These are phyloP conservation scores for Tillus elongatus DNA, from an alignment of 2,888 invertebrate genomes.

Conservation along the genomic window DNA sequence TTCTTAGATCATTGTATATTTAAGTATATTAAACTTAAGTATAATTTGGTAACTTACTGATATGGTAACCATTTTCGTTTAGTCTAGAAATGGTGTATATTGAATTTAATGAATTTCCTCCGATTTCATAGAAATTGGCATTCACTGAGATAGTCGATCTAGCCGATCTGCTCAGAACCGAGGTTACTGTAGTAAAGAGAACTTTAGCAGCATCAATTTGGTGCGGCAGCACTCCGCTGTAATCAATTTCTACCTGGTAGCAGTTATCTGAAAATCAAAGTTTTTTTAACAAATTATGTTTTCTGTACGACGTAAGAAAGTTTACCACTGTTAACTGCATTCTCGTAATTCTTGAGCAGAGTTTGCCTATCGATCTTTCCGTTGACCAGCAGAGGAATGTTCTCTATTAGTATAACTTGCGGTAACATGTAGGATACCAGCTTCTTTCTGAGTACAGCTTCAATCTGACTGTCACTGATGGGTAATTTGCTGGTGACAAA, in stretches of 20 bases:
- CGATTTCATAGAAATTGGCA: slow-evolving; percentile 74
- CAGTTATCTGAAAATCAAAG: no score
- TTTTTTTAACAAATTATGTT: no score
- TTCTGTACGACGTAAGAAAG: neutral
- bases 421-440: slow-evolving; percentile 74
- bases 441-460: slow-evolving; percentile 52
- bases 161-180: slow-evolving; percentile 58
- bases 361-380: slow-evolving; percentile 80
- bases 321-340: slow-evolving; percentile 58
- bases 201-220: slow-evolving; percentile 54
- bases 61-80: slow-evolving; percentile 65
- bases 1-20: no score
- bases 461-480: slow-evolving; percentile 51
- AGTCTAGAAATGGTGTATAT: slow-evolving; percentile 71
- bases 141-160: slow-evolving; percentile 52
- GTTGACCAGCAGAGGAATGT: slow-evolving; percentile 72
- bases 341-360: slow-evolving; percentile 64
- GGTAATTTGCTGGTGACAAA: slow-evolving; percentile 47
- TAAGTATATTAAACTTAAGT: no score
- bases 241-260: slow-evolving; percentile 56
- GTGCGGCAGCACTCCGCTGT: slow-evolving; percentile 51
- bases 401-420: slow-evolving; percentile 62
- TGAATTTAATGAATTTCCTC: slow-evolving; percentile 81
- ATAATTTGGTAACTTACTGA: no score
- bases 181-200: slow-evolving; percentile 66